Percentiles rank a stretch among this genome's conserved stretches.
Conservation (phyloP, 2,888 invertebrate species). For the Tetropium fuscum region DNA sequence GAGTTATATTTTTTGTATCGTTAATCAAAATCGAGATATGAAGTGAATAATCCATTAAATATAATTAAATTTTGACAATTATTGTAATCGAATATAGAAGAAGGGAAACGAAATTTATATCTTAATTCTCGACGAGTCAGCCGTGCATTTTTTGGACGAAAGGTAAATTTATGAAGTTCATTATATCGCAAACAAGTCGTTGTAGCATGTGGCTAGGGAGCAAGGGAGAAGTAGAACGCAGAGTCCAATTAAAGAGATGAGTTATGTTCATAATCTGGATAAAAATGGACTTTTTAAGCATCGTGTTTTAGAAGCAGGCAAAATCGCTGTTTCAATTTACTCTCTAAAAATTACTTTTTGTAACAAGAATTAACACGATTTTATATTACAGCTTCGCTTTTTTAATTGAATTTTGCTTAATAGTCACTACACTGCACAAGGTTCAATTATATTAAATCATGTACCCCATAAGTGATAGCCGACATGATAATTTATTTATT, state of each 20-base stretch:
- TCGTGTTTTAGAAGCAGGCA: slow-evolving; percentile 42
- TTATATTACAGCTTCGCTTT: background rate
- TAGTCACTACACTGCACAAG: background rate
- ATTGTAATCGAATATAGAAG: slow-evolving; percentile 5
- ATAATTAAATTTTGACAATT: slow-evolving; percentile 1
- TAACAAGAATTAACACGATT: slow-evolving; percentile 2
- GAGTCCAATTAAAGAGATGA: slow-evolving; percentile 45
- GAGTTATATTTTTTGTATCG: no score
- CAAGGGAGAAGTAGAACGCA: slow-evolving; percentile 40
- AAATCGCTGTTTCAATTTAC: slow-evolving; percentile 49
- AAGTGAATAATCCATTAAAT: background rate
- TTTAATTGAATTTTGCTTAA: slow-evolving; percentile 9
- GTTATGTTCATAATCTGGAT: slow-evolving; percentile 51
- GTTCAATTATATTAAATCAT: no score
- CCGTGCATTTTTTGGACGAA: slow-evolving; percentile 50
- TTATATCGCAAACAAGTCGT: slow-evolving; percentile 57
- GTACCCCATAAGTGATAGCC: no score
- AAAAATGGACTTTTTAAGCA: slow-evolving; percentile 50
- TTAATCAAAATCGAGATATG: no score
- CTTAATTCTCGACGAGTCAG: slow-evolving; percentile 53
- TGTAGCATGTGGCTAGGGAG: slow-evolving; percentile 51
- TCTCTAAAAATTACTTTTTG: slow-evolving; percentile 24
- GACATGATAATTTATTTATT: no score
- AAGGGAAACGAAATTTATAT: slow-evolving; percentile 13
- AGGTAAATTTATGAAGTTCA: slow-evolving; percentile 60